A percentile compares a stretch with the other conserved stretches of the same genome.
Conservation (phyloP, 2,797 vertebrate genomes). For the Rallus crepitans region DNA sequence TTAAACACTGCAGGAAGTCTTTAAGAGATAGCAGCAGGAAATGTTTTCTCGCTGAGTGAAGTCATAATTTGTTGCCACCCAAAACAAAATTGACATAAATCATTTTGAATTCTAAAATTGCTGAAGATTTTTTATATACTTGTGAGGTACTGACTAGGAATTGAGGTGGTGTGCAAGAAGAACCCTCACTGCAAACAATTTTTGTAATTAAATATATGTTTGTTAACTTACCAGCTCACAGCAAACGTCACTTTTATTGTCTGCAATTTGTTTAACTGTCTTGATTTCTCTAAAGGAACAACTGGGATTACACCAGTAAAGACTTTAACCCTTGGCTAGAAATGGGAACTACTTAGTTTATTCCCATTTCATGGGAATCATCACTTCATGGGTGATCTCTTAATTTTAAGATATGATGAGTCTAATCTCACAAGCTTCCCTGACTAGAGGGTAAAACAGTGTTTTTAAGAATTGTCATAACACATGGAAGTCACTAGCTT, state of each 20-base stretch:
- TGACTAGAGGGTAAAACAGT: neutral
- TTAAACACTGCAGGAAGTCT: conserved; percentile 67
- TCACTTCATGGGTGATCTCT: neutral
- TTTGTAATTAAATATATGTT: neutral
- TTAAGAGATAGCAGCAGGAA: conserved; percentile 69
- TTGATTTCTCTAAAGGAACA: neutral
- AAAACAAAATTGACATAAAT: conserved; percentile 68
- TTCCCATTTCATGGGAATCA: neutral
- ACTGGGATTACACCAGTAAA: neutral
- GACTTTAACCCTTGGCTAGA: neutral
- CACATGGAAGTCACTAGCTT: neutral
- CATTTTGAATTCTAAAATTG: conserved; percentile 55
- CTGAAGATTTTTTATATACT: neutral
- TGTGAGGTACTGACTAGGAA: neutral
- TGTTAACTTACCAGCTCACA: neutral
- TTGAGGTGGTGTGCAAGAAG: neutral
- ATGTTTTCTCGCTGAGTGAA: conserved; percentile 68
- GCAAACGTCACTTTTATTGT: neutral
- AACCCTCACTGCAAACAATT: neutral
- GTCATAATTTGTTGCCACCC: conserved; percentile 70
- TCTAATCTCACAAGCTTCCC: neutral
- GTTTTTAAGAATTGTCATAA: neutral
- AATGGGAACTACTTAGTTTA: neutral
- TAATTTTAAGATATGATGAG: neutral
- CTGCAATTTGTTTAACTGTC: neutral